phyloP scores from a whole-genome alignment of 2,113 vertebrate species.

The Empidonax traillii region DNA sequence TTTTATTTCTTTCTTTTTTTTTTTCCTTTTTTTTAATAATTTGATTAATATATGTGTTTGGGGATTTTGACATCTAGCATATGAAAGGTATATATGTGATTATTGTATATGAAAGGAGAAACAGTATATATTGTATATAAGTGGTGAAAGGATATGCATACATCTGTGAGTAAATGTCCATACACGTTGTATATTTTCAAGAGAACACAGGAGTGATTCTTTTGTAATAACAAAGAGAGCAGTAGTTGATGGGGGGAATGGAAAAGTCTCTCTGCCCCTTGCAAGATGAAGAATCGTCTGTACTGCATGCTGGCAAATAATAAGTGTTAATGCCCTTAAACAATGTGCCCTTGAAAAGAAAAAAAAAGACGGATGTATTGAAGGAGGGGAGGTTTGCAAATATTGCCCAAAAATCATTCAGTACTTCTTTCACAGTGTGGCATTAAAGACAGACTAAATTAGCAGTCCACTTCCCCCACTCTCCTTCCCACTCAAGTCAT shows the following conservation, averaged over 20 bases:
- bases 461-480: slow-evolving; percentile 69
- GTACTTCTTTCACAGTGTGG: slow-evolving; percentile 63
- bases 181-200: neutral
- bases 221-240: neutral
- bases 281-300: neutral
- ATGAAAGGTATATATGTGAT: neutral
- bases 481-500: slow-evolving; percentile 73
- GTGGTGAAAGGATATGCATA: neutral
- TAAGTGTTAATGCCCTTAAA: slow-evolving; percentile 51
- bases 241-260: neutral
- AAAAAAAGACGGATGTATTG: slow-evolving; percentile 16
- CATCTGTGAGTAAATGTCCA: neutral
- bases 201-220: neutral
- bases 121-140: neutral
- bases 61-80: neutral
- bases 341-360: slow-evolving; percentile 36
- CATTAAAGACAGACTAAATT: slow-evolving; percentile 71
- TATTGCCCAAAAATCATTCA: slow-evolving; percentile 69
- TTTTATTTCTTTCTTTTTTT: neutral
- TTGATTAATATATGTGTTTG: neutral
- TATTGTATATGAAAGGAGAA: neutral
- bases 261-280: neutral
- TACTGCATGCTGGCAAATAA: slow-evolving; percentile 20
- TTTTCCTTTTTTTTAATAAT: neutral
- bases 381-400: slow-evolving; percentile 63